Conservation (phyloP, 2,797 vertebrate species). For the Luscinia luscinia region DNA sequence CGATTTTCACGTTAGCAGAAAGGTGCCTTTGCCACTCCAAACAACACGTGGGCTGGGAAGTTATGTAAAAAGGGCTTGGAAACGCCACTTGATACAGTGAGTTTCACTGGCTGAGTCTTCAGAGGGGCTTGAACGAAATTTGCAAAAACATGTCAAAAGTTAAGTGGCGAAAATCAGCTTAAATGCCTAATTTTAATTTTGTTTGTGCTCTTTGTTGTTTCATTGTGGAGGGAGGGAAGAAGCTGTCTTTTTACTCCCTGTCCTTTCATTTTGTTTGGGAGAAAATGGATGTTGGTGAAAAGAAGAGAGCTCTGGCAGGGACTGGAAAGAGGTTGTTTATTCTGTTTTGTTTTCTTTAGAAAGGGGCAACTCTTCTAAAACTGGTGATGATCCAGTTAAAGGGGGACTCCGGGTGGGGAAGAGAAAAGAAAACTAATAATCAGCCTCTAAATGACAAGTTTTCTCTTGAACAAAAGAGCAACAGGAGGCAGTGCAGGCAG, state of each 20-base stretch:
- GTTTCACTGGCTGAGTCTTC: slow-evolving; percentile 37
- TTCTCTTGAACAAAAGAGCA: slow-evolving; percentile 69
- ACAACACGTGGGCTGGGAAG: background rate
- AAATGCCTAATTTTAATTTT: slow-evolving; percentile 69
- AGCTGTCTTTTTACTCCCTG: slow-evolving; percentile 58
- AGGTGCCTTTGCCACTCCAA: slow-evolving; percentile 21
- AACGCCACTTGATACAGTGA: background rate
- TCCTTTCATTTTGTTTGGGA: slow-evolving; percentile 56
- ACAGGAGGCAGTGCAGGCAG: slow-evolving; percentile 55
- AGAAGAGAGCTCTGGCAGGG: slow-evolving; percentile 42
- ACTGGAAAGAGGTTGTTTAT: slow-evolving; percentile 60
- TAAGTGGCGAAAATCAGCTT: slow-evolving; percentile 72
- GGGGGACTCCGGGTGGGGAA: slow-evolving; percentile 12
- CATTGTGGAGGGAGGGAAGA: slow-evolving; percentile 68
- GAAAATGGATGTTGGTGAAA: slow-evolving; percentile 57
- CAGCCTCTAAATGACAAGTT: slow-evolving; percentile 64
- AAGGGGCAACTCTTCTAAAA: slow-evolving; percentile 64
- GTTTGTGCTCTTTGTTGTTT: slow-evolving; percentile 63
- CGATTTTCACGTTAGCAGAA: background rate
- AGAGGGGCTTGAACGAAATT: slow-evolving; percentile 39
- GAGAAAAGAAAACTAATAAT: slow-evolving; percentile 73
- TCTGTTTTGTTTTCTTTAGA: slow-evolving; percentile 72
- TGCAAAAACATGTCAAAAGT: slow-evolving; percentile 66
- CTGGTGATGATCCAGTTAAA: slow-evolving; percentile 69
- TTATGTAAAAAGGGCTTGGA: slow-evolving; percentile 36